phyloP scores from a whole-genome alignment of 1,140 invertebrate species.

The Anadara kagoshimensis region DNA sequence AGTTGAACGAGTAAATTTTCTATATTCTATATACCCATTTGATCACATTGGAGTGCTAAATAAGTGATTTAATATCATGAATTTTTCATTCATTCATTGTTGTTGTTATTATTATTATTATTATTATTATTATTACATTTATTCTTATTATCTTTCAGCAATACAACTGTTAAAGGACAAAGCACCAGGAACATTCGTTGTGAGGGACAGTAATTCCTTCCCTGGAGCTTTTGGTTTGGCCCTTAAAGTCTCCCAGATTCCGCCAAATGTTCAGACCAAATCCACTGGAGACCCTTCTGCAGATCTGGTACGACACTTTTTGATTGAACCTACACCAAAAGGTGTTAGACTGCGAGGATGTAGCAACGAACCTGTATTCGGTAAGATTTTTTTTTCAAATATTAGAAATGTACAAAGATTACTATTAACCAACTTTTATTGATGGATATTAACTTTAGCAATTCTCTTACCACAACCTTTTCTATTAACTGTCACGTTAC shows the following conservation, averaged over 20 bases:
- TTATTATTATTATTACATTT: no score
- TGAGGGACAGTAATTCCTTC: conserved; percentile 95
- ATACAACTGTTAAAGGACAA: conserved; percentile 91
- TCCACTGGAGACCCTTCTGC: conserved; percentile 78
- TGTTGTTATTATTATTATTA: background rate
- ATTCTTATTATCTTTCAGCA: conserved; percentile 84
- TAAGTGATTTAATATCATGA: no score
- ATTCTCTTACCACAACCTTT: no score
- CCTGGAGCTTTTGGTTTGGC: conserved; percentile 98
- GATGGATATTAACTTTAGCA: no score
- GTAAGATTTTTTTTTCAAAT: conserved; percentile 77
- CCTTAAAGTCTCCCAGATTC: conserved; percentile 88
- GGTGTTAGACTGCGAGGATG: conserved; percentile 97
- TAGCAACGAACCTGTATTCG: conserved; percentile 97
- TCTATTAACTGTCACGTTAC: no score
- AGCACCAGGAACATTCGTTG: conserved; percentile 94
- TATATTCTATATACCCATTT: no score
- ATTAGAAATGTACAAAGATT: no score
- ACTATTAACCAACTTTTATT: no score
- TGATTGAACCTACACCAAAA: conserved; percentile 96
- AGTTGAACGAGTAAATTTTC: background rate
- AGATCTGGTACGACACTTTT: conserved; percentile 95
- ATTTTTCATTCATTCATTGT: no score
- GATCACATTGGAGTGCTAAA: no score
- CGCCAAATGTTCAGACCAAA: conserved; percentile 78